These are phyloP conservation scores for Amphipoea lucens DNA, from an alignment of 2,888 invertebrate species.

Conservation along the genomic window DNA sequence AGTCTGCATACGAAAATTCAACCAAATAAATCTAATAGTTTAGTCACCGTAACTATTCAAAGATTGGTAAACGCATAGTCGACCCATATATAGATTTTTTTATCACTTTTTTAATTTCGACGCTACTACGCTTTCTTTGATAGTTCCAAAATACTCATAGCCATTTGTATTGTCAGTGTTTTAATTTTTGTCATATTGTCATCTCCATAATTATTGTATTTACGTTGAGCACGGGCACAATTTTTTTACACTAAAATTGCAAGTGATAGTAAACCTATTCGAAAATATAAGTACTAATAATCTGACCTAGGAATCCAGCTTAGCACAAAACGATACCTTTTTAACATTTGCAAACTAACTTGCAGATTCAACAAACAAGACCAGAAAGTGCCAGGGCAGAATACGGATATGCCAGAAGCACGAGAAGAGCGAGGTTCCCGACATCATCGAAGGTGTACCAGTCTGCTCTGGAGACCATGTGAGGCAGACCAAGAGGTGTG, in stretches of 20 bases:
- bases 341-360: background rate
- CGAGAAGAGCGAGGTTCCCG: slow-evolving; percentile 88
- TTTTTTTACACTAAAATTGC: background rate
- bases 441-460: slow-evolving; percentile 89
- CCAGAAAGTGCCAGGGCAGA: slow-evolving; percentile 82
- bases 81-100: too few species aligned
- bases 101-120: too few species aligned
- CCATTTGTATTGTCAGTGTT: too few species aligned
- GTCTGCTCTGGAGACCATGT: slow-evolving; percentile 84
- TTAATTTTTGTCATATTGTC: too few species aligned
- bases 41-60: too few species aligned
- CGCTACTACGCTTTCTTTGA: too few species aligned
- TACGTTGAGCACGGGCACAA: background rate
- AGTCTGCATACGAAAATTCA: too few species aligned
- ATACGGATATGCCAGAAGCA: slow-evolving; percentile 84
- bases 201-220: too few species aligned
- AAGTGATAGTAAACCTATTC: background rate
- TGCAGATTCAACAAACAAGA: slow-evolving; percentile 83
- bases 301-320: background rate
- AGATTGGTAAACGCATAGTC: too few species aligned
- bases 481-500: slow-evolving; percentile 77
- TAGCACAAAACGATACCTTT: background rate
- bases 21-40: too few species aligned
- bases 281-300: background rate
- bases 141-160: too few species aligned